Evolutionary conservation across 2,113 vertebrate genomes (phyloP).

Genomic region (Oophaga pumilio): DNA sequence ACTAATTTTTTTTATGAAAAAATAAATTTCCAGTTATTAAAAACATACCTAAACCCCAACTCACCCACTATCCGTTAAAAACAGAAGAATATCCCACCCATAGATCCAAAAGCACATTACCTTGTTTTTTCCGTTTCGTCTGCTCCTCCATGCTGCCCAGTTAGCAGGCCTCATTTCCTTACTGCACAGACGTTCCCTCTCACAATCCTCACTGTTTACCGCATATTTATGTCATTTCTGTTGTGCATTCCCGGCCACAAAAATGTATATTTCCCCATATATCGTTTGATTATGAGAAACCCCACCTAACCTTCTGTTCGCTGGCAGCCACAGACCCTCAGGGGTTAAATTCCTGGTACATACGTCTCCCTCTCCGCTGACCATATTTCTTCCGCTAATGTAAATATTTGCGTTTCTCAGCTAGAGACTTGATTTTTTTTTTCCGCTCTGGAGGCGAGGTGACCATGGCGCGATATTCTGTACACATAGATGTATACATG

Average conservation of each 20-base stretch:
- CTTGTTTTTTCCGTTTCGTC: not conserved
- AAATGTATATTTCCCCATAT: constrained; percentile 4
- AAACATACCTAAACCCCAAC: too few relatives aligned
- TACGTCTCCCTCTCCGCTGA: constrained; percentile 25
- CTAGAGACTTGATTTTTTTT: constrained; percentile 32
- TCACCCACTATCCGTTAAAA: too few relatives aligned
- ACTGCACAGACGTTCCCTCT: not conserved
- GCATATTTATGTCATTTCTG: constrained; percentile 20
- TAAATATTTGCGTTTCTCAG: constrained; percentile 51
- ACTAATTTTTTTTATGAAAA: too few relatives aligned
- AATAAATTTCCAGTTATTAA: too few relatives aligned
- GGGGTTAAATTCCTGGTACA: constrained; percentile 31
- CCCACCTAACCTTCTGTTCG: constrained; percentile 27
- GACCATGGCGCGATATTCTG: constrained; percentile 33
- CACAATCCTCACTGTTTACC: not conserved
- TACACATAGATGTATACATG: constrained; percentile 37
- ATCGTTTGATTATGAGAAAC: not conserved
- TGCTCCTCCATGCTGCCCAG: not conserved
- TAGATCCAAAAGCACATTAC: too few relatives aligned
- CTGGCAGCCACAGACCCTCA: not conserved
- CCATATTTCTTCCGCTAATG: constrained; percentile 49
- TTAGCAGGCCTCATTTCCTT: not conserved
- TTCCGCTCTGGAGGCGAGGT: constrained; percentile 46
- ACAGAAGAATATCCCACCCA: too few relatives aligned
- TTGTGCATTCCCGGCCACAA: not conserved